Evolutionary conservation across 53 echinoderm and acorn worm species (phyloP).

Genomic region (Mesocentrotus franciscanus): DNA sequence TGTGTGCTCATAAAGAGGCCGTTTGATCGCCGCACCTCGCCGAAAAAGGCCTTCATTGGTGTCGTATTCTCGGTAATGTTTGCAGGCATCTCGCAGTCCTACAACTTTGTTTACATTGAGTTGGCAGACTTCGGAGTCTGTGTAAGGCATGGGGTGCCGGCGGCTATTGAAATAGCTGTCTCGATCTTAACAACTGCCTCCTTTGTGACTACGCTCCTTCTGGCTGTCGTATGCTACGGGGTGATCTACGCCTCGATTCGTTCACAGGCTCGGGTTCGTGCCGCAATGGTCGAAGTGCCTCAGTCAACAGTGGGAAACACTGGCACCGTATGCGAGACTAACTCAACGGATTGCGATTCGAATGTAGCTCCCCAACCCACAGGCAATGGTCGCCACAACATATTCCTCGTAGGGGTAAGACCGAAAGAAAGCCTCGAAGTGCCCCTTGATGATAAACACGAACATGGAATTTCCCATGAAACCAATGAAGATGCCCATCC

Average conservation of each 20-base stretch:
- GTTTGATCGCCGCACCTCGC: constrained; percentile 50
- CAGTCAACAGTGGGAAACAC: neutral
- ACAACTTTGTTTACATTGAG: constrained; percentile 23
- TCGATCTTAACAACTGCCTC: constrained; percentile 50
- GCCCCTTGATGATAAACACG: neutral
- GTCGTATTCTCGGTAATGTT: constrained; percentile 21
- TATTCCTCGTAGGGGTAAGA: neutral
- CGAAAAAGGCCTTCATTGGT: constrained; percentile 1
- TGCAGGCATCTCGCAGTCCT: constrained; percentile 49
- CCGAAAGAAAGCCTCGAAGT: neutral
- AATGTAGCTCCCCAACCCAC: neutral
- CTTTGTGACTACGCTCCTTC: constrained; percentile 28
- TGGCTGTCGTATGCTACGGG: neutral
- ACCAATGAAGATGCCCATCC: neutral
- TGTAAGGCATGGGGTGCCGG: constrained; percentile 12
- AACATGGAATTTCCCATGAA: neutral
- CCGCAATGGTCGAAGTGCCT: constrained; percentile 3
- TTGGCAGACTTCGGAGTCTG: constrained; percentile 42
- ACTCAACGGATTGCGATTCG: neutral
- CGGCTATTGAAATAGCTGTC: constrained; percentile 1
- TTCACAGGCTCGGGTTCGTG: constrained; percentile 45
- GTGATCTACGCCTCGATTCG: constrained; percentile 47
- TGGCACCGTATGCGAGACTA: neutral
- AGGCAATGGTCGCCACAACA: neutral
- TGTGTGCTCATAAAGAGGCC: constrained; percentile 48